phyloP scores from a whole-genome alignment of 92 coral and sea anemone species.

The Zoanthus sansibaricus region DNA sequence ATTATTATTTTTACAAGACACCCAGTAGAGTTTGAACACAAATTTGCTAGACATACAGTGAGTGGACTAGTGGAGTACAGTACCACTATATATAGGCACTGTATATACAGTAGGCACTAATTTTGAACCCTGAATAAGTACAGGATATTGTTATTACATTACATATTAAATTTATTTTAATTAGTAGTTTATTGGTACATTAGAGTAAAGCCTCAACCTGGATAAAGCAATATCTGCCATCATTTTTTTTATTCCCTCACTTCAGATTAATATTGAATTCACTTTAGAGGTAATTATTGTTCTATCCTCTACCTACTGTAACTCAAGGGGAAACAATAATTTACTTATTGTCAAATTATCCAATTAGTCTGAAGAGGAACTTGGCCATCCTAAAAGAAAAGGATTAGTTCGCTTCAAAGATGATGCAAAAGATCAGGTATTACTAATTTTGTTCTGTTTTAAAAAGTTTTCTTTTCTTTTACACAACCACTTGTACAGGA shows the following conservation, averaged over 20 bases:
- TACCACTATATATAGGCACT: no score
- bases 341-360: not conserved
- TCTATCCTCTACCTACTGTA: not conserved
- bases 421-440: conserved; percentile 76
- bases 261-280: no score
- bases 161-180: no score
- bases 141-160: no score
- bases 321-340: not conserved
- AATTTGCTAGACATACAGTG: no score
- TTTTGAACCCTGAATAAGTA: no score
- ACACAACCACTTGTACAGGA: not conserved
- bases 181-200: no score
- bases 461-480: not conserved
- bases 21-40: no score
- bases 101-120: no score
- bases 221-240: not conserved
- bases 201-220: no score
- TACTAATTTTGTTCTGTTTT: not conserved
- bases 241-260: not conserved
- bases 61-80: no score
- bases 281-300: not conserved
- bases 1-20: no score
- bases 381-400: conserved; percentile 72
- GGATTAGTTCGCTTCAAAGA: conserved; percentile 78
- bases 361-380: conserved; percentile 83